These are phyloP conservation scores for Podabrus alpinus DNA, from an alignment of 2,888 invertebrate genomes.

Conservation along the genomic window DNA sequence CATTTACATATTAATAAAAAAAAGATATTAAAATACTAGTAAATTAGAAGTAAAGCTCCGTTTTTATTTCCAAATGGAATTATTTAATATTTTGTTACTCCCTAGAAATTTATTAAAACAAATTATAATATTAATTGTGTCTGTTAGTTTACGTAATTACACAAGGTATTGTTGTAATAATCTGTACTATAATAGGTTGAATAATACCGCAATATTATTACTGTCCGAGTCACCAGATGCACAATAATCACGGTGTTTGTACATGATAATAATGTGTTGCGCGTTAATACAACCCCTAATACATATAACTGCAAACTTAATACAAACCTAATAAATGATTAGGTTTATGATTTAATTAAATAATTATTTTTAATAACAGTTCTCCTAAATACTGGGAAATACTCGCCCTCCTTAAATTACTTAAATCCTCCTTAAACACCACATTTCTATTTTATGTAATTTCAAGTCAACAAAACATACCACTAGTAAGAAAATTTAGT, in stretches of 20 bases:
- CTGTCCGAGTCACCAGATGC: conserved; percentile 25
- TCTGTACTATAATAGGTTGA: conserved; percentile 23
- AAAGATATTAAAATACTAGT: not conserved
- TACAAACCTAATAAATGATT: not conserved
- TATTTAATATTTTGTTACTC: not conserved
- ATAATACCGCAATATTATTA: conserved; percentile 22
- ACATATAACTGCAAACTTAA: not conserved
- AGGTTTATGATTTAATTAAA: not conserved
- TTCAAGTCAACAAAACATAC: not conserved
- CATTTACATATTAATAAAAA: not conserved
- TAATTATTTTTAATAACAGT: not conserved
- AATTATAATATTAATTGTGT: conserved; percentile 16
- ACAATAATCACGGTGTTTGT: conserved; percentile 21
- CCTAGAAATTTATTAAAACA: not conserved
- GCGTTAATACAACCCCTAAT: not conserved
- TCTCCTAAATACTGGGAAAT: no score
- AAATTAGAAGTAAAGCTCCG: not conserved
- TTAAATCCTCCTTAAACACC: no score
- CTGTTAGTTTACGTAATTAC: conserved; percentile 27
- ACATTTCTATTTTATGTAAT: not conserved
- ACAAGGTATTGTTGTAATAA: conserved; percentile 27
- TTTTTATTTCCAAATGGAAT: not conserved
- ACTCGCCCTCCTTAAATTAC: no score
- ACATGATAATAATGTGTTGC: conserved; percentile 18
- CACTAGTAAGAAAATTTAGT: not conserved